phyloP scores from a whole-genome alignment of 1,140 invertebrate genomes.

The Drosophila arawakana region DNA sequence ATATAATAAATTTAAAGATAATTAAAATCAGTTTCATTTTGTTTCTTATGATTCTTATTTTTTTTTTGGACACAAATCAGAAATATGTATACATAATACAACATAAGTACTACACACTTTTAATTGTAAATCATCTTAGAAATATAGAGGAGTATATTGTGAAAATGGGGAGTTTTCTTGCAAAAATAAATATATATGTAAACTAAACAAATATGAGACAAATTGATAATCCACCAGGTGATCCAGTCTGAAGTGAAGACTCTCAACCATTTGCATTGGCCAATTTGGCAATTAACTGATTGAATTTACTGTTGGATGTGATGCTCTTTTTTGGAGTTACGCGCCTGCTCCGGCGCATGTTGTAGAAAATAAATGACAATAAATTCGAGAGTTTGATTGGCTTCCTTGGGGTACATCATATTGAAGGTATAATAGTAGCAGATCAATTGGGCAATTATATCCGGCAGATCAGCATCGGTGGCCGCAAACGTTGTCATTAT shows the following conservation, averaged over 20 bases:
- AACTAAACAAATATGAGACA: slow-evolving; percentile 61
- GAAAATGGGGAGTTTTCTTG: slow-evolving; percentile 55
- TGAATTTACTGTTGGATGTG: slow-evolving; percentile 64
- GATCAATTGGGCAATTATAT: slow-evolving; percentile 72
- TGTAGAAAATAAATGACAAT: slow-evolving; percentile 76
- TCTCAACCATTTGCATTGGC: slow-evolving; percentile 65
- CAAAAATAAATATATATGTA: slow-evolving; percentile 66
- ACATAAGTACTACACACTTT: slow-evolving; percentile 78
- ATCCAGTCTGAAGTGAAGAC: background rate
- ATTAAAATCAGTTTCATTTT: background rate
- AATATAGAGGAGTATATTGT: slow-evolving; percentile 62
- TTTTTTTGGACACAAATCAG: slow-evolving; percentile 54
- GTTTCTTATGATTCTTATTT: too few relatives aligned
- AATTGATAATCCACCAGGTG: slow-evolving; percentile 1
- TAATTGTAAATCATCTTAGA: slow-evolving; percentile 72
- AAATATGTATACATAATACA: slow-evolving; percentile 78
- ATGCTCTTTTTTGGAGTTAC: slow-evolving; percentile 66
- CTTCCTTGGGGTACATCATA: slow-evolving; percentile 81
- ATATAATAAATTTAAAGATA: slow-evolving; percentile 13
- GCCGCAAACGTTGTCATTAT: slow-evolving; percentile 63
- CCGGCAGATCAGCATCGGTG: slow-evolving; percentile 58
- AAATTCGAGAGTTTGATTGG: slow-evolving; percentile 82
- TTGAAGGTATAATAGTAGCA: slow-evolving; percentile 82
- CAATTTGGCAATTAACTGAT: slow-evolving; percentile 71
- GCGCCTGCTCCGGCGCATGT: slow-evolving; percentile 65